phyloP scores from a whole-genome alignment of 1,140 invertebrate genomes.

The Atopsyche davidsoni region DNA sequence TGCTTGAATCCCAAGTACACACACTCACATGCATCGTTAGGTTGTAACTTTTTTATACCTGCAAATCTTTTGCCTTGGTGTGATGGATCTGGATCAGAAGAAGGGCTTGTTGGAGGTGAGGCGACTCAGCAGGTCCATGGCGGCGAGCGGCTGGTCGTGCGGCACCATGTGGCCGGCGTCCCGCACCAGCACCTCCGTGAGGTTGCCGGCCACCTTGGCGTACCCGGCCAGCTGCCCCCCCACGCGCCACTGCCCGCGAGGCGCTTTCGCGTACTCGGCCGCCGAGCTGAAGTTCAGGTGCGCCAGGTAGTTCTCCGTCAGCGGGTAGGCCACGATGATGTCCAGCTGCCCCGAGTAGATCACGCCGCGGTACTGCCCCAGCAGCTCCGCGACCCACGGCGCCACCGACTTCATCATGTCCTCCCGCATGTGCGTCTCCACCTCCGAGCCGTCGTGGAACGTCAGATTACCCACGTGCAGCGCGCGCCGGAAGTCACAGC shows the following conservation, averaged over 20 bases:
- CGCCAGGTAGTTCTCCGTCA: slow-evolving; percentile 66
- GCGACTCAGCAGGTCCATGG: slow-evolving; percentile 67
- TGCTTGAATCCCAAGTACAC: too few relatives aligned
- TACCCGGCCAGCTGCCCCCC: slow-evolving; percentile 71
- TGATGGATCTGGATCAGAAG: too few relatives aligned
- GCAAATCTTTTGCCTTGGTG: too few relatives aligned
- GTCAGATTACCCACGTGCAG: slow-evolving; percentile 78
- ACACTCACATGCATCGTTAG: too few relatives aligned
- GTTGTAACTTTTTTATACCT: too few relatives aligned
- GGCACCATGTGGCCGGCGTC: slow-evolving; percentile 83
- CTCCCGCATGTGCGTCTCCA: slow-evolving; percentile 61
- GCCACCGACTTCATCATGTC: slow-evolving; percentile 83
- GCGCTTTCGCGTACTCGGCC: slow-evolving; percentile 57
- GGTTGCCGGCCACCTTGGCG: slow-evolving; percentile 62
- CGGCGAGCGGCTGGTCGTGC: slow-evolving; percentile 72
- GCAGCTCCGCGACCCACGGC: slow-evolving; percentile 65
- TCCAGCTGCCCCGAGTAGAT: slow-evolving; percentile 82
- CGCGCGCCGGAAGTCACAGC: slow-evolving; percentile 54
- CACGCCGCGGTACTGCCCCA: slow-evolving; percentile 60
- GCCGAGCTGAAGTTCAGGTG: slow-evolving; percentile 62
- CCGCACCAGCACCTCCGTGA: slow-evolving; percentile 74
- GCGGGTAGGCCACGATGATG: slow-evolving; percentile 75
- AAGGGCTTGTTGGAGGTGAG: slow-evolving; percentile 62
- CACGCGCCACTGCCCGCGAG: slow-evolving; percentile 62
- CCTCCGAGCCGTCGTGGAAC: slow-evolving; percentile 55